phyloP scores from a whole-genome alignment of 2,888 invertebrate species.

The Mayetiola destructor region DNA sequence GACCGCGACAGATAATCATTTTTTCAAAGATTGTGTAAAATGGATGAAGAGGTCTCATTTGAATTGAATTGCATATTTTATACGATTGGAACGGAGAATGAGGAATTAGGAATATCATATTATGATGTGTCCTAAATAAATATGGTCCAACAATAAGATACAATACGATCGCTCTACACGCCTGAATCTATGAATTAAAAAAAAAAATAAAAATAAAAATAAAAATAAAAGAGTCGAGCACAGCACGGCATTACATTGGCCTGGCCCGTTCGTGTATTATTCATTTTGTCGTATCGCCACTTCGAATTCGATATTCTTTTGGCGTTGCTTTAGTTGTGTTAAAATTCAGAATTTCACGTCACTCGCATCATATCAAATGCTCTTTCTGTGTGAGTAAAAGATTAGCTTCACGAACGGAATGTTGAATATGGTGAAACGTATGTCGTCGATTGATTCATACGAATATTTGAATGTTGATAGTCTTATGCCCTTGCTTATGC shows the following conservation, averaged over 20 bases:
- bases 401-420: background rate
- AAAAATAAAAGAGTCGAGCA: too few species aligned
- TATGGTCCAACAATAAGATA: conserved; percentile 6
- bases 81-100: too few species aligned
- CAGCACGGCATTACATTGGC: too few species aligned
- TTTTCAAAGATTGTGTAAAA: too few species aligned
- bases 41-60: too few species aligned
- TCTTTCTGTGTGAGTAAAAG: background rate
- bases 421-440: too few species aligned
- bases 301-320: background rate
- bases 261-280: background rate
- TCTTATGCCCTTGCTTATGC: too few species aligned
- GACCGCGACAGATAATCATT: too few species aligned
- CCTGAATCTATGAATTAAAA: too few species aligned
- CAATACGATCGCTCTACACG: background rate
- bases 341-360: conserved; percentile 8
- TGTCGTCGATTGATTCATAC: background rate
- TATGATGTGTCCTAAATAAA: conserved; percentile 11
- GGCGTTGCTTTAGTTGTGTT: background rate
- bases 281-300: background rate
- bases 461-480: background rate
- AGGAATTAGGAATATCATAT: background rate
- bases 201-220: too few species aligned
- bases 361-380: background rate
- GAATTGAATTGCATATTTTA: too few species aligned